Conservation (phyloP, 1,140 invertebrate species). For the Dinoponera quadriceps region DNA sequence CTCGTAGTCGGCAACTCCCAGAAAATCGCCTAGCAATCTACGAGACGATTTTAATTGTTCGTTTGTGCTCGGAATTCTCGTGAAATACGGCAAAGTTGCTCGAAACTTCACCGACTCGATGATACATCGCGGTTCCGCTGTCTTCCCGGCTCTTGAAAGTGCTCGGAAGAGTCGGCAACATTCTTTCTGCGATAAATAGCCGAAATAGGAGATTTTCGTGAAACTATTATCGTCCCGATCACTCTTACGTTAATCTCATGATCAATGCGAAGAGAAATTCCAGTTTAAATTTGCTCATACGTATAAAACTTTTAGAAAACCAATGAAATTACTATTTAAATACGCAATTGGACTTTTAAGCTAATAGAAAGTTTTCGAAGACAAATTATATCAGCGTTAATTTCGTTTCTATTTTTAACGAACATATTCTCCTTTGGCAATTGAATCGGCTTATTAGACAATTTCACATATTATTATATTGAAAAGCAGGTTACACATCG, state of each 20-base stretch:
- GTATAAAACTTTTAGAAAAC: not conserved
- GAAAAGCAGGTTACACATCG: constrained; percentile 28
- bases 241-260: constrained; percentile 2
- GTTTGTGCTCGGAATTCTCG: not conserved
- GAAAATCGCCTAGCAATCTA: constrained; percentile 71
- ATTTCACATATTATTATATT: constrained; percentile 36
- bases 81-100: not conserved
- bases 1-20: constrained; percentile 72
- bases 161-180: constrained; percentile 49
- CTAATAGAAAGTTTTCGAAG: not conserved
- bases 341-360: not conserved
- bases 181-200: constrained; percentile 1
- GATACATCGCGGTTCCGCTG: constrained; percentile 52
- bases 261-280: constrained; percentile 3
- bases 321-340: constrained; percentile 3
- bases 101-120: constrained; percentile 65
- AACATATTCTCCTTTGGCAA: not conserved
- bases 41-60: constrained; percentile 17
- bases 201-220: not conserved
- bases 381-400: not conserved
- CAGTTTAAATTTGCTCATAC: not conserved
- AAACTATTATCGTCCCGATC: not conserved
- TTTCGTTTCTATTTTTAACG: not conserved
- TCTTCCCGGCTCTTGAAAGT: constrained; percentile 33
- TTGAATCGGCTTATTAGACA: constrained; percentile 15